phyloP scores from a whole-genome alignment of 2,113 vertebrate genomes.

The Anseranas semipalmata region DNA sequence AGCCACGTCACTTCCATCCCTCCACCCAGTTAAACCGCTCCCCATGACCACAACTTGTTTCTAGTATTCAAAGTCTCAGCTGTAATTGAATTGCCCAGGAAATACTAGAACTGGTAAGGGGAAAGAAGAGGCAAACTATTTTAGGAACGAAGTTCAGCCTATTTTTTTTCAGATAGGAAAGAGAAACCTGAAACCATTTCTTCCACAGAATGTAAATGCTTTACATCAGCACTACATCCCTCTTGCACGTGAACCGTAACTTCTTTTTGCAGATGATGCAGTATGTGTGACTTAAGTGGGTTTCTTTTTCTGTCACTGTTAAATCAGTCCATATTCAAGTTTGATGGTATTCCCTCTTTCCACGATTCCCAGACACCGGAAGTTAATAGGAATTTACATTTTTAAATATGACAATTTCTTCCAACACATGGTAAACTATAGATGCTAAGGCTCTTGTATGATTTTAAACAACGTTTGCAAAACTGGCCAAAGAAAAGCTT shows the following conservation, averaged over 20 bases:
- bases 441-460: not conserved
- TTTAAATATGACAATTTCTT: not conserved
- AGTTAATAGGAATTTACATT: not conserved
- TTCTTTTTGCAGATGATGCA: not conserved
- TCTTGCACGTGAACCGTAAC: fast-evolving
- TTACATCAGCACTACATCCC: not conserved
- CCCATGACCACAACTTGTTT: not conserved
- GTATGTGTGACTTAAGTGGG: not conserved
- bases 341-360: not conserved
- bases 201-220: not conserved
- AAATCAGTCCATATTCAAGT: not conserved
- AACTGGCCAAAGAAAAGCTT: not conserved
- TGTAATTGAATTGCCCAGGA: not conserved
- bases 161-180: not conserved
- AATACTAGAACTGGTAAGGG: not conserved
- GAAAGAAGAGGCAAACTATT: not conserved
- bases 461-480: not conserved
- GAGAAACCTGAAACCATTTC: not conserved
- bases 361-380: not conserved
- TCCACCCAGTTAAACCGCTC: not conserved
- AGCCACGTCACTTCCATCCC: fast-evolving
- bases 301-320: not conserved
- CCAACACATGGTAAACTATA: not conserved
- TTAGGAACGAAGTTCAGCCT: not conserved
- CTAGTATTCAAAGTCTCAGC: not conserved